A percentile compares a stretch with the other conserved stretches of the same genome.
Conservation (phyloP, 1,140 invertebrate genomes). For the Drosophila pectinifera region DNA sequence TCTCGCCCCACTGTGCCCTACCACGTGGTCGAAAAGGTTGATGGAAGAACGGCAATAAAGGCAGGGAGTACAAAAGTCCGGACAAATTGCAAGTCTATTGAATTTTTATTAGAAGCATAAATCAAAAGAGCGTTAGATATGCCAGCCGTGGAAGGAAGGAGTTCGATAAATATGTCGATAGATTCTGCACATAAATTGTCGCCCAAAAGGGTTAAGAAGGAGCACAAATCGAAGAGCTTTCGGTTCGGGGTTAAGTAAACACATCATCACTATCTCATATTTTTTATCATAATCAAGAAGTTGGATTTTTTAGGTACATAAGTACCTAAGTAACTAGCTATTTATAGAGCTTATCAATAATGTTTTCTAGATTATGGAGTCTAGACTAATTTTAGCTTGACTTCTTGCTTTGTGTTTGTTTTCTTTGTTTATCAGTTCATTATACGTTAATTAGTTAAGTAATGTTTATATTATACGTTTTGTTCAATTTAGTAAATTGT, state of each 20-base stretch:
- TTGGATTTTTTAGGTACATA: neutral
- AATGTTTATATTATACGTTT: neutral
- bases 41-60: conserved; percentile 4
- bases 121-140: conserved; percentile 67
- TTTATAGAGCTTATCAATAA: conserved; percentile 15
- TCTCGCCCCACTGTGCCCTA: conserved; percentile 41
- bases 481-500: neutral
- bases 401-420: conserved; percentile 1
- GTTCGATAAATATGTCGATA: conserved; percentile 56
- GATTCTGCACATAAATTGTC: conserved; percentile 36
- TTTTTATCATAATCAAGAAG: conserved; percentile 8
- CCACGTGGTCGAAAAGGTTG: conserved; percentile 57
- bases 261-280: conserved; percentile 5
- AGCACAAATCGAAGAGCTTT: conserved; percentile 23
- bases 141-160: conserved; percentile 33
- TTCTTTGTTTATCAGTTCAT: neutral
- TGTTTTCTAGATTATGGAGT: conserved; percentile 2
- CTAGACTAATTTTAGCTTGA: neutral
- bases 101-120: conserved; percentile 83
- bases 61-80: conserved; percentile 30
- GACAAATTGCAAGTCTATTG: conserved; percentile 83
- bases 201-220: conserved; percentile 18
- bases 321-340: neutral
- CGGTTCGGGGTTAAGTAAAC: neutral
- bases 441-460: neutral